phyloP scores from a whole-genome alignment of 2,113 vertebrate species.

The Dicrurus megarhynchus region DNA sequence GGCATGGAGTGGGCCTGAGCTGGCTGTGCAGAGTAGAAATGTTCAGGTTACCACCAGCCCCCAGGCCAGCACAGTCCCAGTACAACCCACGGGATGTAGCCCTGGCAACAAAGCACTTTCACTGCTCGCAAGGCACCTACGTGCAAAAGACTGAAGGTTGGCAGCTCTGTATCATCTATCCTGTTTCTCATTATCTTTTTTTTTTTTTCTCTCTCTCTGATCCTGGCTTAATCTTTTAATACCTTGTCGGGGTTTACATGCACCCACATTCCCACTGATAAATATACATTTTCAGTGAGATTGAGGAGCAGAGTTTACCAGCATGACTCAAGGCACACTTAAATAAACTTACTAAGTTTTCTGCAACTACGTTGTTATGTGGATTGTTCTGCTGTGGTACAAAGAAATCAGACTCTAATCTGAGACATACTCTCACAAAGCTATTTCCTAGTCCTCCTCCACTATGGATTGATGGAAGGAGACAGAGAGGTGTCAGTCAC shows the following conservation, averaged over 20 bases:
- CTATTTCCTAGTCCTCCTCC: not conserved
- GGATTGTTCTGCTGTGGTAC: not conserved
- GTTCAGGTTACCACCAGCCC: not conserved
- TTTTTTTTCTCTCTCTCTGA: not conserved
- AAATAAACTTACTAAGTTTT: not conserved
- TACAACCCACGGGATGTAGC: accelerated
- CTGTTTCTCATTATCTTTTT: not conserved
- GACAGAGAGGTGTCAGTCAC: not conserved
- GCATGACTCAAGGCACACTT: not conserved
- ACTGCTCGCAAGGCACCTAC: not conserved
- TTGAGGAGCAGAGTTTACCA: not conserved
- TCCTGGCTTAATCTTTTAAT: not conserved
- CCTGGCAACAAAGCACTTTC: not conserved
- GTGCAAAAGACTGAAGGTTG: not conserved
- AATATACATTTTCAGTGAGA: not conserved
- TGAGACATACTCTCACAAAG: not conserved
- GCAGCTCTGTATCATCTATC: not conserved
- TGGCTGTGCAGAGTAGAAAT: not conserved
- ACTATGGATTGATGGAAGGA: not conserved
- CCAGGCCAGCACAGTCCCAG: not conserved
- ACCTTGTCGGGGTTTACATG: not conserved
- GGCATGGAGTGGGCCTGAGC: not conserved
- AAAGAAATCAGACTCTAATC: not conserved
- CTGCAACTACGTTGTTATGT: not conserved
- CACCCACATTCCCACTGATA: not conserved